A percentile compares a stretch with the other conserved stretches of the same genome.
These are phyloP conservation scores for Brassicogethes aeneus DNA, from an alignment of 2,888 invertebrate species.

Conservation along the genomic window DNA sequence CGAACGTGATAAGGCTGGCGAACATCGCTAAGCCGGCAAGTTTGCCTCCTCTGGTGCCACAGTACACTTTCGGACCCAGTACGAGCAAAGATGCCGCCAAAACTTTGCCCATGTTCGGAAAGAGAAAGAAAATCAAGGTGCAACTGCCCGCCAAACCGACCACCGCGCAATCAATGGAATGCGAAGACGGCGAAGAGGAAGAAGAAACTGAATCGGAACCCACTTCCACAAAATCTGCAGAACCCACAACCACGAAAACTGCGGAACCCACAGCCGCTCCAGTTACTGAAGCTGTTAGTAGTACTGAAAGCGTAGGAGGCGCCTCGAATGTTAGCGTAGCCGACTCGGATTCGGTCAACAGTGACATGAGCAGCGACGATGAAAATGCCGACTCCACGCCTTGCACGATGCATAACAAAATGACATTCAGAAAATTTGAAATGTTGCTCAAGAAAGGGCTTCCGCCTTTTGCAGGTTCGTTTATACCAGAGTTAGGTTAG, in stretches of 20 bases:
- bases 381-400: conserved; percentile 8
- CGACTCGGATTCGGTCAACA: not conserved
- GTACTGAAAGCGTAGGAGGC: not conserved
- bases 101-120: conserved; percentile 15
- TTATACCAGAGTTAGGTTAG: conserved; percentile 1
- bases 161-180: conserved; percentile 9
- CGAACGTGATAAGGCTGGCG: conserved; percentile 58
- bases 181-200: conserved; percentile 44
- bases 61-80: conserved; percentile 10
- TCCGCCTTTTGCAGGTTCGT: conserved; percentile 19
- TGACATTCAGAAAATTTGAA: conserved; percentile 21
- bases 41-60: conserved; percentile 45
- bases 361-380: not conserved
- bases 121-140: conserved; percentile 46
- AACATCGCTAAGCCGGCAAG: conserved; percentile 65
- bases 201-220: conserved; percentile 41
- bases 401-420: conserved; percentile 12
- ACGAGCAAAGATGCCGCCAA: conserved; percentile 15
- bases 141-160: conserved; percentile 30
- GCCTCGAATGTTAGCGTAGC: no score
- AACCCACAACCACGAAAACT: not conserved
- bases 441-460: conserved; percentile 17
- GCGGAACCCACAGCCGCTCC: conserved; percentile 4
- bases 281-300: not conserved
- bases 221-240: not conserved